phyloP scores from a whole-genome alignment of 2,113 vertebrate genomes.

The Stegastes partitus region DNA sequence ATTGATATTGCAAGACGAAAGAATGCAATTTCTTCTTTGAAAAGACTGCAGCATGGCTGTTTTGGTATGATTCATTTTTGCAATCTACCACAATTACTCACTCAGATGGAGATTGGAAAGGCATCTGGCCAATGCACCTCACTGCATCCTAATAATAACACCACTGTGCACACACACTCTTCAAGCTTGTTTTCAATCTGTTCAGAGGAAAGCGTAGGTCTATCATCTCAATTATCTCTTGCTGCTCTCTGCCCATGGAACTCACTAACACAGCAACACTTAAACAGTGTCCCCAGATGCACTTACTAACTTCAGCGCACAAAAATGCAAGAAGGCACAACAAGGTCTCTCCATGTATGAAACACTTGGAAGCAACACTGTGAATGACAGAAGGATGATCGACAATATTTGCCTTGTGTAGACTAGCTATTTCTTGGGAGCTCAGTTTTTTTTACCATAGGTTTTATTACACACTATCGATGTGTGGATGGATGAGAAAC shows the following conservation, averaged over 20 bases:
- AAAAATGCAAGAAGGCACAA: conserved; percentile 14
- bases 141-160: conserved; percentile 28
- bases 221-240: conserved; percentile 52
- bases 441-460: background rate
- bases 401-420: background rate
- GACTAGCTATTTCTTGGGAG: background rate
- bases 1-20: conserved; percentile 53
- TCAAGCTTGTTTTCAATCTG: conserved; percentile 25
- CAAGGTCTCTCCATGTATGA: conserved; percentile 5
- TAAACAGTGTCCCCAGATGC: conserved; percentile 33
- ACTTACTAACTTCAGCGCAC: conserved; percentile 31
- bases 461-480: no score
- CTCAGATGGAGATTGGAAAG: conserved; percentile 32
- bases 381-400: background rate
- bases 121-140: conserved; percentile 51
- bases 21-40: conserved; percentile 40
- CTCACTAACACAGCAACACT: conserved; percentile 39
- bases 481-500: no score
- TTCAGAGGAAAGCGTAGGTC: conserved; percentile 13
- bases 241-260: conserved; percentile 24
- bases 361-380: background rate
- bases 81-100: conserved; percentile 44
- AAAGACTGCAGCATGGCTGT: conserved; percentile 31
- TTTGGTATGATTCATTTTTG: conserved; percentile 49
- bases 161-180: conserved; percentile 5